Base-by-base conservation (phyloP, 2,888 invertebrate genomes). In the Drosophila subsilvestris region DNA sequence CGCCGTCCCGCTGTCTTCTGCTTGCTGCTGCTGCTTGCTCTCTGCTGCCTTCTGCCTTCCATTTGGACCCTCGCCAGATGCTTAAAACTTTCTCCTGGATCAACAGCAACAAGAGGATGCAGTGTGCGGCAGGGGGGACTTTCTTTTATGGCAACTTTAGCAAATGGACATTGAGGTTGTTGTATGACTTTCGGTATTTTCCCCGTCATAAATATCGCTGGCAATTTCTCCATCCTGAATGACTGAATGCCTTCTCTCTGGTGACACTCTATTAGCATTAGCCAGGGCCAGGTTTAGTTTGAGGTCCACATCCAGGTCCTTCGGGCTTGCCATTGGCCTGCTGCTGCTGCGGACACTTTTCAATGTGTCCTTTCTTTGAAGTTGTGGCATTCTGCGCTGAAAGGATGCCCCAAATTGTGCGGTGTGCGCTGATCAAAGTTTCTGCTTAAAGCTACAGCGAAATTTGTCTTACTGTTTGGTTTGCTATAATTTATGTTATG, bases 111-210 rank as follows among this genome's bases (percentile, higher is more conserved):
- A 10, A 25, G 32, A 32, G 5, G 32, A 12, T 12, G 32, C 32
- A 5, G 12, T 25, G 25, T 25, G 0, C 4, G 22, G 22, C 32
- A 32, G 10, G 68, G 43, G 18, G 45, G 58, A 22, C 58, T 61
- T 66, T 75, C 58, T 80, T 84, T 88, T 79, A 68, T 70, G 58
- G 63, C 67, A 88, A 83, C 76, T 86, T 86, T 76, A 67, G 61
- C 80, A 88, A 83, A 83, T 79, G 83, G 83, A 86, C 83, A 86
- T 88, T 82, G 86, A 82, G 70, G 71, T 65, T 72, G 76, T 79
- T 87, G 51, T 75, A 71, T 71, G 75, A 58, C 58, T 80, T 84
- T 78, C 44, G 65, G 53, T 71, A 72, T 67, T 63, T 51, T 63
- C 43, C 43, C 48, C 58, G 63, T 75, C 88, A 88, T 88, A 88